Base-by-base conservation (phyloP, 2,888 invertebrate species). In the Ectropis crepuscularia region DNA sequence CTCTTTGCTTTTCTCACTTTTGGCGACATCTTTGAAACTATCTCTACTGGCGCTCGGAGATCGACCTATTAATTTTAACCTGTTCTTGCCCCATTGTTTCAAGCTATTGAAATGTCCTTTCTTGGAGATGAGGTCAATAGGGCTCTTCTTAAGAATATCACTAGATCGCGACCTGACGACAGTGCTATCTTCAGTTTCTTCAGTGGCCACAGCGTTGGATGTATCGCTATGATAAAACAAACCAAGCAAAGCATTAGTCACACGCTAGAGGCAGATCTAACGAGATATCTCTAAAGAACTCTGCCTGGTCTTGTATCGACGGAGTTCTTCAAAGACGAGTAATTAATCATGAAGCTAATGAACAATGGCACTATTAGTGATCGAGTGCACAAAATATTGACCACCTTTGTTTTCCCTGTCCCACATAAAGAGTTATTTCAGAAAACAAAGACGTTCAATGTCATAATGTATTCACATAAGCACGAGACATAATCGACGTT, bases 1-100 rank as follows among this genome's bases (percentile, higher is more conserved):
- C 70, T 92, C 92, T 80, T 88, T 87, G 72, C 73, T 83, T 72
- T 86, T 92, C 16, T 92, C 93, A 43, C 76, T 75, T 78, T 88
- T 90, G 37, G 83, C 77, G 47, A 83, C 85, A 72, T 90, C 90
- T 75, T 86, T 88, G 75, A 89, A 88, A 76, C 85, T 90, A 78
- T 89, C 94, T 86, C 86, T 92, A 83, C 94, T 94, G 57, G 91
- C 86, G 73, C 94, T 94, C 28, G 93, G 92, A 63, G 94, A 94
- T 85, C 95, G 94, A 74, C 95, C 95, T 79, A 97, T 96, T 80
- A 96, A 93, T 83, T 94, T 95, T 82, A 97, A 93, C 73, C 96
- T 94, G 76, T 95, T 96, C 81, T 95, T 95, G 62, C 97, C 96
- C 97, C 97, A 97, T 81, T 96, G 96, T 85, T 96, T 97, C 61